phyloP scores from a whole-genome alignment of 2,888 invertebrate genomes.

The Agrochola lota region DNA sequence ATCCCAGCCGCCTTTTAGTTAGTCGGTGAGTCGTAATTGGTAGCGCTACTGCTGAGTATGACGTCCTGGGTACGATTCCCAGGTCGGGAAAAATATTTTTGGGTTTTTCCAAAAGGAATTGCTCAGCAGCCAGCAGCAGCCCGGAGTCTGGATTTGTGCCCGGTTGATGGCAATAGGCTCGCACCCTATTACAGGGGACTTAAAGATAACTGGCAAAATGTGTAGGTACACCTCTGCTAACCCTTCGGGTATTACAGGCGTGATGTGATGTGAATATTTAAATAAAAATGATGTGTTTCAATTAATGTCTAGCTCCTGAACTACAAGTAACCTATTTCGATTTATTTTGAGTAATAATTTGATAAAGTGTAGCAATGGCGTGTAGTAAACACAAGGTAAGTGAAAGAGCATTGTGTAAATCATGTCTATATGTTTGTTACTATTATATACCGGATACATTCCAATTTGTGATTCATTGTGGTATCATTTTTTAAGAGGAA shows the following conservation, averaged over 20 bases:
- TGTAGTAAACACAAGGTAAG: slow-evolving; percentile 55
- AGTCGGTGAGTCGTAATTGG: too few species aligned
- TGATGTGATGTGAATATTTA: neutral
- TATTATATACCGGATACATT: slow-evolving; percentile 37
- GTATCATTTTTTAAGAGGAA: slow-evolving; percentile 5
- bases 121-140: neutral
- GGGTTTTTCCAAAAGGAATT: neutral
- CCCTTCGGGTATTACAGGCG: neutral
- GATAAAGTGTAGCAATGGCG: slow-evolving; percentile 70
- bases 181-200: neutral
- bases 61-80: neutral
- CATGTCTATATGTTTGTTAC: slow-evolving; percentile 58
- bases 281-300: neutral
- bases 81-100: neutral
- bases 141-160: neutral
- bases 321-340: slow-evolving; percentile 55
- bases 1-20: neutral
- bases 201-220: neutral
- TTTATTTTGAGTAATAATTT: slow-evolving; percentile 78
- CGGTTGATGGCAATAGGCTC: neutral
- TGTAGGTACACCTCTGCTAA: neutral
- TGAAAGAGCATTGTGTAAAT: slow-evolving; percentile 72
- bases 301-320: slow-evolving; percentile 13
- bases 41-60: neutral
- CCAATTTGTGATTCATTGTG: slow-evolving; percentile 45